phyloP scores from a whole-genome alignment of 2,888 invertebrate genomes.

The Galerucella calmariensis region DNA sequence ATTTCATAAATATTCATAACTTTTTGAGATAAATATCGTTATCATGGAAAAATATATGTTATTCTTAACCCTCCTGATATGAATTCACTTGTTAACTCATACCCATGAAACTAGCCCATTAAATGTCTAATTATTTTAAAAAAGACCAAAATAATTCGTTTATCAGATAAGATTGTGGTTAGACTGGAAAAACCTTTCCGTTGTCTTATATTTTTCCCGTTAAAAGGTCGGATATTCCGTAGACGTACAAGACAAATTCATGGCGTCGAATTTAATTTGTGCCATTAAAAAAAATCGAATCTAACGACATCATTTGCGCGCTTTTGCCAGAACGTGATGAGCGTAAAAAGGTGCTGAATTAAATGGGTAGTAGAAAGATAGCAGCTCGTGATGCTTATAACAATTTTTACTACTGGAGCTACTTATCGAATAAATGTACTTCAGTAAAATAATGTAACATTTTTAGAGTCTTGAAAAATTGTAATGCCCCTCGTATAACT shows the following conservation, averaged over 20 bases:
- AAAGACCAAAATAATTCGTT: too few species aligned
- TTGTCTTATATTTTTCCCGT: slow-evolving; percentile 8
- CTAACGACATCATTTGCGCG: slow-evolving; percentile 39
- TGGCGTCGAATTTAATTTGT: slow-evolving; percentile 43
- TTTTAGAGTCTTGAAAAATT: too few species aligned
- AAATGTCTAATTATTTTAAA: too few species aligned
- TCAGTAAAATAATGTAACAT: too few species aligned
- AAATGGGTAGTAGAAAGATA: slow-evolving; percentile 31
- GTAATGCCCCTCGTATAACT: too few species aligned
- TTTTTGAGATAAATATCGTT: too few species aligned
- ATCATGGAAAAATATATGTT: too few species aligned
- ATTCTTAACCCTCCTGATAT: too few species aligned
- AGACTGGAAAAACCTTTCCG: background rate
- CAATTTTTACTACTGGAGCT: slow-evolving; percentile 29
- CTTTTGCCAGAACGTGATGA: slow-evolving; percentile 35
- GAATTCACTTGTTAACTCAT: too few species aligned
- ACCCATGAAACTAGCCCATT: too few species aligned
- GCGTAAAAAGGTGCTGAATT: slow-evolving; percentile 34
- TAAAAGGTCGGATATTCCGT: slow-evolving; percentile 30
- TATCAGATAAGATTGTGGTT: background rate
- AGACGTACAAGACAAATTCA: slow-evolving; percentile 31
- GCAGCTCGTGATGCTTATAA: slow-evolving; percentile 30
- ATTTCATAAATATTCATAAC: too few species aligned
- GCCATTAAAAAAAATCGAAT: slow-evolving; percentile 44
- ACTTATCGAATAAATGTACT: background rate